Base-by-base conservation (phyloP, 1,140 invertebrate genomes). In the Asobara japonica region DNA sequence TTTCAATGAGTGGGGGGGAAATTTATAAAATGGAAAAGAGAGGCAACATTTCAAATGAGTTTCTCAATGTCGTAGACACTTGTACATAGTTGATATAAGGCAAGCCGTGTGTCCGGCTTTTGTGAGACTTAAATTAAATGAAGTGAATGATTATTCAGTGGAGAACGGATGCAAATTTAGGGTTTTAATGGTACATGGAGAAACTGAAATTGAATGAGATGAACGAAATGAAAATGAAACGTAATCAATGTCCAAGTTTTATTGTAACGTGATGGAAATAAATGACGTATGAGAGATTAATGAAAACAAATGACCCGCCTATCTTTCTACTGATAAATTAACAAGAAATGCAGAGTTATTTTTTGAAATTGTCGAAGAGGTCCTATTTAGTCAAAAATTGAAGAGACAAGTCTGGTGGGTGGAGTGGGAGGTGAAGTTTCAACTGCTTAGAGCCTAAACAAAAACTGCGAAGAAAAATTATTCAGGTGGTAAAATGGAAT, bases 261-360 rank as follows among this genome's bases (percentile, higher is more conserved):
- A 56, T 56, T 56, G 51, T 56, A 56, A 56, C 22, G 51, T 71
- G 71, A 60, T 69, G 66, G 74, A 73, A 74, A 73, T 75, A 78
- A 79, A 69, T 48, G 65, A 75, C 73, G 72, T 73, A 77, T 64
- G 65, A 45, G 75, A 78, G 68, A 73, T 69, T 71, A 77, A 77
- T 73, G 72, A 72, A 72, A 13, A 70, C 71, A 56, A 71, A 79
- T 80, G 41, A 74, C 80, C 79, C 74, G 81, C 81, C 79, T 84
- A 84, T 80, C 82, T 83, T 83, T 83, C 78, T 84, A 83, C 76
- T 80, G 75, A 80, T 77, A 75, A 74, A 71, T 79, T 81, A 79
- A 33, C 69, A 66, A 74, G 83, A 79, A 56, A 20, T 27, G 10
- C n/a, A 45, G 41, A 45, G 11, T 45, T 56, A 56, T 56, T 56